Evolutionary conservation across 1,140 invertebrate genomes (phyloP).

Genomic region (Drosophila leontia): DNA sequence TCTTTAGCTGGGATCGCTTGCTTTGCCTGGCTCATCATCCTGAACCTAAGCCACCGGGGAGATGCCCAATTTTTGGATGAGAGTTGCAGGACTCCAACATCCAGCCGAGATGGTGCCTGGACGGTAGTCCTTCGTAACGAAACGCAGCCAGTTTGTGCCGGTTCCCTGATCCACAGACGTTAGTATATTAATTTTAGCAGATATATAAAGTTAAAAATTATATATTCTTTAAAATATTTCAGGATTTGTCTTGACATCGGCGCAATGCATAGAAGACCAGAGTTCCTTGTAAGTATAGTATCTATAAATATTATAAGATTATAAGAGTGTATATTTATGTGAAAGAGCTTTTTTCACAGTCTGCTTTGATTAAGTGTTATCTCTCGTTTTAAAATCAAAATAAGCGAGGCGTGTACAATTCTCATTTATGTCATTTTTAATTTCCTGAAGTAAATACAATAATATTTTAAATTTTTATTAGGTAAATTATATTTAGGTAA

Average conservation of each 20-base stretch:
- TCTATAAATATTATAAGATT: background rate
- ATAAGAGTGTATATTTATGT: background rate
- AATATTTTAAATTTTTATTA: no score
- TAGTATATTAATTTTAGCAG: no score
- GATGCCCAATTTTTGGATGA: background rate
- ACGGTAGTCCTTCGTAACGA: background rate
- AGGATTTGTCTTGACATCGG: slow-evolving; percentile 2
- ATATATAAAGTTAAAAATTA: background rate
- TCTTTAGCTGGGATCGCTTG: background rate
- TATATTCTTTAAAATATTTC: background rate
- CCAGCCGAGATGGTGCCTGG: background rate
- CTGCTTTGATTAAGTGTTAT: no score
- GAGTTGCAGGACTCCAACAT: background rate
- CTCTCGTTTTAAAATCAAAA: no score
- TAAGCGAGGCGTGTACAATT: no score
- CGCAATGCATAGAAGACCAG: background rate
- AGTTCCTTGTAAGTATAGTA: background rate
- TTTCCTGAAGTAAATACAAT: background rate
- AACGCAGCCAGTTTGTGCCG: background rate
- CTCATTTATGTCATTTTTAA: no score
- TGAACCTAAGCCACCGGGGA: background rate
- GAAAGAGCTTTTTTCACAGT: no score
- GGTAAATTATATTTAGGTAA: no score
- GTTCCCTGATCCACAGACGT: background rate
- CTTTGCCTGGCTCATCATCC: background rate